Evolutionary conservation across 1,140 invertebrate genomes (phyloP), one percentile per base, ranked within the genome.

Genomic region (Thaumetopoea pityocampa): DNA sequence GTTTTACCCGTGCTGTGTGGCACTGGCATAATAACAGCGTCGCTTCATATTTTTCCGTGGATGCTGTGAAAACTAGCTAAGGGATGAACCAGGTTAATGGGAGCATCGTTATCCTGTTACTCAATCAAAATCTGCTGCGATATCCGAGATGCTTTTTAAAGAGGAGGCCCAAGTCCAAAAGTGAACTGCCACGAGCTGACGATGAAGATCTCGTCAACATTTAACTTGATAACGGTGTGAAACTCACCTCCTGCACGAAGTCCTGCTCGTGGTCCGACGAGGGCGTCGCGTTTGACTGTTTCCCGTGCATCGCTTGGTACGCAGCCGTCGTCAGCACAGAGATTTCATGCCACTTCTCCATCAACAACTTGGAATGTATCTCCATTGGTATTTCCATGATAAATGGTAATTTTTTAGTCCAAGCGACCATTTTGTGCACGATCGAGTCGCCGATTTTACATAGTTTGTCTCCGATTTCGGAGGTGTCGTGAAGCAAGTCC

Each of bases 331-430:
- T 97, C 44, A 98, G 87, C 36, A 98, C 95, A 51, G 98, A 89
- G 38, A 98, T 91, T 87, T 98, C 95, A 78, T 98, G 96, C 97
- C 97, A 99, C 81, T 98, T 97, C 79, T 98, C 95, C 51, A 97
- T 98, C 49, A 99, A 88, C 51, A 99, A 88, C 82, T 95, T 93
- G 32, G 96, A 97, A 73, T 98, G 95, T 49, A 96, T 93, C 85
- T 97, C 94, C 44, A 98, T 94, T 12, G 96, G 96, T 51, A 98
- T 91, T 83, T 98, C 96, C 73, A 93, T 88, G 74, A 98, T 98
- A 86, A 99, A 99, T 17, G 97, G 97, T 77, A 99, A 86, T 80
- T 96, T 91, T 85, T 98, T 98, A 57, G 97, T 98, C 97, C 97
- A 99, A 84, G 98, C 96, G 41, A 99, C 96, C 85, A 99, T 90